These are phyloP conservation scores for Epinotia nisella DNA, from an alignment of 2,888 invertebrate species.

Conservation along the genomic window DNA sequence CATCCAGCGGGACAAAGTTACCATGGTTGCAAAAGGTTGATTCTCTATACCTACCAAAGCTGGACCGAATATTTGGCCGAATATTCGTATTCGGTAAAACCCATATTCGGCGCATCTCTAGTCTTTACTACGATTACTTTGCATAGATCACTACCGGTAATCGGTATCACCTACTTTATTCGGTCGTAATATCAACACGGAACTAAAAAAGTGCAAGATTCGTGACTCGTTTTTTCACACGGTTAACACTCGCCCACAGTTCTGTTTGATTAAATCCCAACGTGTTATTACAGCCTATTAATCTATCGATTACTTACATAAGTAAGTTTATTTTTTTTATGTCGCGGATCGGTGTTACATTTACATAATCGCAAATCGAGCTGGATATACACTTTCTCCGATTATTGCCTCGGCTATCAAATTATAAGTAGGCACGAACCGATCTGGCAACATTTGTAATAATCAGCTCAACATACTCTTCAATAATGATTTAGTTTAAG, in stretches of 20 bases:
- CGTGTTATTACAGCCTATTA: constrained; percentile 29
- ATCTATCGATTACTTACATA: constrained; percentile 34
- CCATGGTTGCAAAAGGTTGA: too few relatives aligned
- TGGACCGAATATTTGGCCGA: too few relatives aligned
- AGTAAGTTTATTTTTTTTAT: constrained; percentile 9
- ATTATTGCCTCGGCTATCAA: constrained; percentile 15
- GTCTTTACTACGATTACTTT: too few relatives aligned
- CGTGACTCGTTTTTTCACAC: constrained; percentile 1
- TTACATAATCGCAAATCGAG: constrained; percentile 40
- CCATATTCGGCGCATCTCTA: too few relatives aligned
- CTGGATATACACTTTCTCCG: constrained; percentile 39
- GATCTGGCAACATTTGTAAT: constrained; percentile 19
- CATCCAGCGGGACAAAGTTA: too few relatives aligned
- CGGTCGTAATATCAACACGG: neutral
- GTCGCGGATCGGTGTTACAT: constrained; percentile 25
- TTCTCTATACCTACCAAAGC: too few relatives aligned
- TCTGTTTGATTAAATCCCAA: constrained; percentile 19
- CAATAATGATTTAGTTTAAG: neutral
- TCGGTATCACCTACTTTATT: neutral
- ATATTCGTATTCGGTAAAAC: too few relatives aligned
- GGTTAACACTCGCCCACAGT: neutral
- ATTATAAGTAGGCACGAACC: constrained; percentile 17
- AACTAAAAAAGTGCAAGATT: neutral
- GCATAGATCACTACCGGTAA: neutral
- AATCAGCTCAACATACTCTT: constrained; percentile 1